Evolutionary conservation across 2,113 vertebrate genomes (phyloP).

Genomic region (Stegostoma tigrinum): DNA sequence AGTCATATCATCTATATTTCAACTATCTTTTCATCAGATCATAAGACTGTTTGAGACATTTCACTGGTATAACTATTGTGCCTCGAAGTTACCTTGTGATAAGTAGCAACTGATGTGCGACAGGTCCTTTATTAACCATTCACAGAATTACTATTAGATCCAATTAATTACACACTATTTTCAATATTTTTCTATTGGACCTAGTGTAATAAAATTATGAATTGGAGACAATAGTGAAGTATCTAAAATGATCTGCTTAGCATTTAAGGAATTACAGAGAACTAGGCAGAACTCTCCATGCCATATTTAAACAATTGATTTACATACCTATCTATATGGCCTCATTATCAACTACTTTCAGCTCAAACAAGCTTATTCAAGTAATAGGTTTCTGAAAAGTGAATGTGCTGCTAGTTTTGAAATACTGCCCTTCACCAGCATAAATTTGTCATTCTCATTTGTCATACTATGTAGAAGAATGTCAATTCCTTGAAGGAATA

Average conservation of each 20-base stretch:
- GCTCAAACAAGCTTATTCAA: constrained; percentile 71
- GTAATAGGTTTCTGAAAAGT: constrained; percentile 67
- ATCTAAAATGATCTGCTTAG: constrained; percentile 5
- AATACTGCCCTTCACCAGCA: constrained; percentile 53
- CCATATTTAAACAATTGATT: constrained; percentile 27
- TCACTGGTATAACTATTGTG: neutral
- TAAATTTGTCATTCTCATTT: constrained; percentile 49
- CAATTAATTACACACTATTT: constrained; percentile 8
- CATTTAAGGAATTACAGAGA: neutral
- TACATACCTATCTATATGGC: constrained; percentile 43
- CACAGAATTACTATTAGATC: constrained; percentile 19
- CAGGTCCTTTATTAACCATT: constrained; percentile 14
- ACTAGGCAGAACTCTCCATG: neutral
- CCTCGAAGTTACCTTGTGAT: neutral
- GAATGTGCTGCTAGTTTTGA: constrained; percentile 62
- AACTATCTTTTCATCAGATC: constrained; percentile 14
- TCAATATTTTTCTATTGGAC: constrained; percentile 1
- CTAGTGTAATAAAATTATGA: constrained; percentile 23
- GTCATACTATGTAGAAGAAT: constrained; percentile 56
- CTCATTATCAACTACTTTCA: constrained; percentile 57
- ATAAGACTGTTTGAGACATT: neutral
- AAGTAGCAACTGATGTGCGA: neutral
- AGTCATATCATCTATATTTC: constrained; percentile 51
- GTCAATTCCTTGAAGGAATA: constrained; percentile 56
- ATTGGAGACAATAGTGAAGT: constrained; percentile 13